Evolutionary conservation across 2,797 vertebrate species (phyloP).

Genomic region (Linurgus olivaceus): DNA sequence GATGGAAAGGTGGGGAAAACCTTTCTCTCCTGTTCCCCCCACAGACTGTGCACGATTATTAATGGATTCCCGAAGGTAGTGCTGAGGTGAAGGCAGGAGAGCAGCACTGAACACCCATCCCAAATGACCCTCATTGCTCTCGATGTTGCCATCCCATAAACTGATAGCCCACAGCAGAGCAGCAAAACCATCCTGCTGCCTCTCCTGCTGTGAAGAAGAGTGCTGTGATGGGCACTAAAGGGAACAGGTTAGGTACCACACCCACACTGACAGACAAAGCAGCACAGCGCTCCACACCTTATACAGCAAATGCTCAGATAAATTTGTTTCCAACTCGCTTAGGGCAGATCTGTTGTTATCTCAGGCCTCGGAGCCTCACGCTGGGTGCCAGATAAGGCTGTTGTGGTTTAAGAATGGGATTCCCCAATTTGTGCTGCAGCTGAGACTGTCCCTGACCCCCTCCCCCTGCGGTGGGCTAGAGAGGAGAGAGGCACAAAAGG

Average conservation of each 20-base stretch:
- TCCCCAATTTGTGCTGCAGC: not conserved
- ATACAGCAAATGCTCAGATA: not conserved
- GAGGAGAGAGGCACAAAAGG: not conserved
- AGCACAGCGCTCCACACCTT: rapidly evolving
- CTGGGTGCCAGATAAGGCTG: not conserved
- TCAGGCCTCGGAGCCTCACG: not conserved
- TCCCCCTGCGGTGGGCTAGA: not conserved
- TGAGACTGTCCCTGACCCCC: not conserved
- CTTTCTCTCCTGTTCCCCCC: not conserved
- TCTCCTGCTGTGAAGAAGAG: not conserved
- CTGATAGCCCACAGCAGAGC: not conserved
- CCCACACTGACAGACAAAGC: not conserved
- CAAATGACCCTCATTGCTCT: not conserved
- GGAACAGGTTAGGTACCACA: not conserved
- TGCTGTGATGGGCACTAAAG: rapidly evolving
- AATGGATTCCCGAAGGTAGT: not conserved
- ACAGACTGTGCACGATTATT: not conserved
- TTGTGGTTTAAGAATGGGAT: not conserved
- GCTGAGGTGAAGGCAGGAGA: not conserved
- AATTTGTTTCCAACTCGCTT: rapidly evolving
- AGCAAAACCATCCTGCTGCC: not conserved
- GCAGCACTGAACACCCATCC: not conserved
- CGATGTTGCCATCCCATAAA: not conserved
- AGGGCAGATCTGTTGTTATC: not conserved
- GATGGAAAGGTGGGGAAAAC: not conserved